Evolutionary conservation across 2,113 vertebrate genomes (phyloP).

Genomic region (Neomonachus schauinslandi): DNA sequence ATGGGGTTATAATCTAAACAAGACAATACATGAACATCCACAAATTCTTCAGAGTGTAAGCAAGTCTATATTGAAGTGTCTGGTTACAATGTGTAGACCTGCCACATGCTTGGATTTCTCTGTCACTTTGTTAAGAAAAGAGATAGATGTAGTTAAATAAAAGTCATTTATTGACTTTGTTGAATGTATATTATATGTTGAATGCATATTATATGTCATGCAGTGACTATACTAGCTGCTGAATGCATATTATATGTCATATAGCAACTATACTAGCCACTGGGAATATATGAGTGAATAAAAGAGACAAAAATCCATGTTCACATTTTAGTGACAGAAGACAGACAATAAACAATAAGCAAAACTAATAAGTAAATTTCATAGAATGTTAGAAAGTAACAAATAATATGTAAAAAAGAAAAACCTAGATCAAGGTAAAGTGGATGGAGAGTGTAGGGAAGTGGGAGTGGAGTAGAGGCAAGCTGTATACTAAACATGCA

Average conservation of each 20-base stretch:
- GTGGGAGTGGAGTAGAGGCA: neutral
- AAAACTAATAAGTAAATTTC: constrained; percentile 17
- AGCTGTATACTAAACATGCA: neutral
- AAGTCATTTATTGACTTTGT: neutral
- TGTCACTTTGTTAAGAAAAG: neutral
- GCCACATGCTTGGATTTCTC: neutral
- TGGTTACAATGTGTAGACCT: neutral
- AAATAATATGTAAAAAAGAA: neutral
- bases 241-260: neutral
- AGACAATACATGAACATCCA: neutral
- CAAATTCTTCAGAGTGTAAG: neutral
- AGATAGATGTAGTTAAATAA: neutral
- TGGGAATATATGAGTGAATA: neutral
- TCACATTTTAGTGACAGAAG: neutral
- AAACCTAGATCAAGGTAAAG: neutral
- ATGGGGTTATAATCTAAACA: neutral
- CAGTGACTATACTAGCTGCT: no score
- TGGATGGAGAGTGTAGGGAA: neutral
- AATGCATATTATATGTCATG: no score
- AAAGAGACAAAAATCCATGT: neutral
- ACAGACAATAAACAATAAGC: neutral
- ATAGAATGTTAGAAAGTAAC: neutral
- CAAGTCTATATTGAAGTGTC: neutral
- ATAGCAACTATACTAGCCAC: neutral
- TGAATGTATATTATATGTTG: no score